A percentile compares a stretch with the other conserved stretches of the same genome.
phyloP scores from a whole-genome alignment of 2,888 invertebrate species.

The Tolmerus cingulatus region DNA sequence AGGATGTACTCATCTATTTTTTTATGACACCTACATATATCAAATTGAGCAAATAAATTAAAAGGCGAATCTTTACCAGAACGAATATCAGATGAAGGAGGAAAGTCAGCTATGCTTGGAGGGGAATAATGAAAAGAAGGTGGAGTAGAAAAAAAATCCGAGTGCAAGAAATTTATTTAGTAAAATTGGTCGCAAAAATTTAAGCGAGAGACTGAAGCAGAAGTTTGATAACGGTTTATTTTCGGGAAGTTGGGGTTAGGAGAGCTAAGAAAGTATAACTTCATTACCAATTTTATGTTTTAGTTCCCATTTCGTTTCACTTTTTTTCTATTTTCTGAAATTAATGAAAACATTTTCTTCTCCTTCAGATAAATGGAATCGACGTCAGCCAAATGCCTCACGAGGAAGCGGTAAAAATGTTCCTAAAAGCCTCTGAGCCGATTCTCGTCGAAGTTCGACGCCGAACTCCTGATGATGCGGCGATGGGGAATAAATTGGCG shows the following conservation, averaged over 20 bases:
- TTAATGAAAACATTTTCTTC: neutral
- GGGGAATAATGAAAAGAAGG: neutral
- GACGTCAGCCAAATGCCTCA: constrained; percentile 70
- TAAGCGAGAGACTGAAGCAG: too few relatives aligned
- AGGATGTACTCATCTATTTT: neutral
- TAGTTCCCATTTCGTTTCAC: too few relatives aligned
- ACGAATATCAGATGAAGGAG: neutral
- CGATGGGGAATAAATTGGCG: neutral
- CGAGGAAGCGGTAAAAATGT: constrained; percentile 69
- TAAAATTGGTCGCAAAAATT: neutral
- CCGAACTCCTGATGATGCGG: constrained; percentile 51
- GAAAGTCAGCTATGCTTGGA: neutral
- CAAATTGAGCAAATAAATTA: neutral
- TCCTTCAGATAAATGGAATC: constrained; percentile 67
- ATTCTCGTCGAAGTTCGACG: constrained; percentile 69
- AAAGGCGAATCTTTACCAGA: neutral
- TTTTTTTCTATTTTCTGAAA: neutral
- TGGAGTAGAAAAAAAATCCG: neutral
- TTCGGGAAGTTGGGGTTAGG: neutral
- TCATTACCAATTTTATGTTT: too few relatives aligned
- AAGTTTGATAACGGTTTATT: neutral
- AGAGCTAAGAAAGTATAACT: too few relatives aligned
- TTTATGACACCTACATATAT: neutral
- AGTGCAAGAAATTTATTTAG: neutral
- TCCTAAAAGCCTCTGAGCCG: constrained; percentile 69